A percentile compares a stretch with the other conserved stretches of the same genome.
Conservation (phyloP, 2,888 invertebrate species). For the Eristalis arbustorum region DNA sequence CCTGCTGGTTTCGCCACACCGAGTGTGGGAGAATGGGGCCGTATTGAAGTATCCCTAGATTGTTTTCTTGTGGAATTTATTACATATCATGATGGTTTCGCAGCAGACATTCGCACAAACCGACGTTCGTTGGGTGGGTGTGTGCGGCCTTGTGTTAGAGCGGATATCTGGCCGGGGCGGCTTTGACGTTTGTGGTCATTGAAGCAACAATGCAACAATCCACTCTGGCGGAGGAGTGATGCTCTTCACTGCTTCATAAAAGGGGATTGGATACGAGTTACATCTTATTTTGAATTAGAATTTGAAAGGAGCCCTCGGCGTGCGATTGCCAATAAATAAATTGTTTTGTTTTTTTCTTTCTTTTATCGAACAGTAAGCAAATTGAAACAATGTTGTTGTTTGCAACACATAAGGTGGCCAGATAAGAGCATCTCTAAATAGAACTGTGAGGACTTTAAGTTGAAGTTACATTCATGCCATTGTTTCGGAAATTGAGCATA, state of each 20-base stretch:
- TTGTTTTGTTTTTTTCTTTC: not conserved
- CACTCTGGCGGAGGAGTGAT: not conserved
- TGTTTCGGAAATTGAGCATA: no score
- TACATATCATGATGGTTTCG: conserved; percentile 28
- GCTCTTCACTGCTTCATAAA: not conserved
- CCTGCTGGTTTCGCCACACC: conserved; percentile 7
- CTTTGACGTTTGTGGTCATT: conserved; percentile 11
- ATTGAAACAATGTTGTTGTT: not conserved
- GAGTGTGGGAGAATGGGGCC: not conserved
- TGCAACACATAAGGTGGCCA: no score
- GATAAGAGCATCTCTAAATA: no score
- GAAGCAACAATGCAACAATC: not conserved
- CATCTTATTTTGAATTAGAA: not conserved
- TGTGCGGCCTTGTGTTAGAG: not conserved
- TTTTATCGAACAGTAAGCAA: not conserved
- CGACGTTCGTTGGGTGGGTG: not conserved
- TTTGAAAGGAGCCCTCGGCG: not conserved
- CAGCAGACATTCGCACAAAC: not conserved
- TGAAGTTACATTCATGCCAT: no score
- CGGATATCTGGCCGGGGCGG: not conserved
- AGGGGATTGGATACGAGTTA: not conserved
- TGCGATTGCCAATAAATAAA: not conserved
- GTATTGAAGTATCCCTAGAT: conserved; percentile 35
- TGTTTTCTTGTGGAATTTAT: conserved; percentile 36
- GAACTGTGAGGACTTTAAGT: no score